Evolutionary conservation across 2,888 invertebrate genomes (phyloP).

Genomic region (Malachius bipustulatus): DNA sequence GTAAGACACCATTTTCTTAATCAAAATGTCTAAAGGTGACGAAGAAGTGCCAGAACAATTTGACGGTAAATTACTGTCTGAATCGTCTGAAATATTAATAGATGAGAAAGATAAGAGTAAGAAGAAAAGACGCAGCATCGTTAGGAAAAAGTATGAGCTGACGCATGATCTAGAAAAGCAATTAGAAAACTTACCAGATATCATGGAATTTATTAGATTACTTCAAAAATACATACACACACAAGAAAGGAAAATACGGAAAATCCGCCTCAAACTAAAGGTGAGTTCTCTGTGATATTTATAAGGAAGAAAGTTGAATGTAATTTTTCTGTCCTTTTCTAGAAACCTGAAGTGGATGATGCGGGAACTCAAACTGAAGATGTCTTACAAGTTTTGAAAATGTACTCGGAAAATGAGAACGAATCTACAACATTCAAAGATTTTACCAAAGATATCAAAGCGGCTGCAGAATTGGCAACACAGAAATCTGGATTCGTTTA

Average conservation of each 20-base stretch:
- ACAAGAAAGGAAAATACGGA: constrained; percentile 46
- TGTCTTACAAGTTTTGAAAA: too few species aligned
- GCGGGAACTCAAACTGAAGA: constrained; percentile 20
- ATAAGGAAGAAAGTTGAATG: too few species aligned
- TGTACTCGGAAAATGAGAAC: constrained; percentile 18
- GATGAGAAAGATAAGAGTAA: not conserved
- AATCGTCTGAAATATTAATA: too few species aligned
- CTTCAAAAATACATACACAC: constrained; percentile 44
- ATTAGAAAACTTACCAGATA: constrained; percentile 47
- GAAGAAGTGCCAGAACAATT: too few species aligned
- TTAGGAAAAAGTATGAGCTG: constrained; percentile 21
- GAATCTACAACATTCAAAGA: constrained; percentile 28
- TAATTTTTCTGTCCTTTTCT: too few species aligned
- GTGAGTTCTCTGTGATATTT: too few species aligned
- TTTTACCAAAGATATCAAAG: constrained; percentile 64
- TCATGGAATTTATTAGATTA: constrained; percentile 44
- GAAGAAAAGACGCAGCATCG: too few species aligned
- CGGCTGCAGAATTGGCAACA: constrained; percentile 62
- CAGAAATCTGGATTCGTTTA: constrained; percentile 71
- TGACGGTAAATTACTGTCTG: too few species aligned
- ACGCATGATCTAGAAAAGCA: constrained; percentile 26
- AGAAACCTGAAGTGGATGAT: constrained; percentile 17
- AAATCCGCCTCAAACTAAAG: constrained; percentile 45
- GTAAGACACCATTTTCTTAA: too few species aligned
- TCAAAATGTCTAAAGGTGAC: too few species aligned